Evolutionary conservation across 2,888 invertebrate species (phyloP).

Genomic region (Pyrrhosoma nymphula): DNA sequence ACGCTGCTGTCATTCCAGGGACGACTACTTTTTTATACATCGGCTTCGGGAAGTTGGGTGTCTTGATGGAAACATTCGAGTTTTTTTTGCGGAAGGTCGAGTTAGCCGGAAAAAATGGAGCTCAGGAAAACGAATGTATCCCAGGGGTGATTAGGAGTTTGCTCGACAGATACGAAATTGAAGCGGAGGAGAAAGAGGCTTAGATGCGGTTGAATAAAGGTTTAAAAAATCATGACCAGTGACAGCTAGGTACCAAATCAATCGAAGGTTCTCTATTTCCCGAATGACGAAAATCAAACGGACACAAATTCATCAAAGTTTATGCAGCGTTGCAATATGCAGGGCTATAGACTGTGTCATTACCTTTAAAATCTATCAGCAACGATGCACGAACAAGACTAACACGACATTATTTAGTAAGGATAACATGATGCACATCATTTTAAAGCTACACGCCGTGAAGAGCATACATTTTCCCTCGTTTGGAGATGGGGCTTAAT

Average conservation of each 20-base stretch:
- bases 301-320: neutral
- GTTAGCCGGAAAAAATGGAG: neutral
- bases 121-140: neutral
- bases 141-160: neutral
- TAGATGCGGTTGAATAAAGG: no score
- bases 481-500: no score
- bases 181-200: neutral
- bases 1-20: neutral
- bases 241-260: neutral
- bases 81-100: neutral
- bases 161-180: neutral
- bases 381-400: no score
- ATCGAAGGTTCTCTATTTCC: neutral
- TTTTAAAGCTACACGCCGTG: no score
- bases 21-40: neutral
- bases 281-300: neutral
- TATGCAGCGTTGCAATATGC: no score
- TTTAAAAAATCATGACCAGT: neutral
- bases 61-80: neutral
- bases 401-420: no score
- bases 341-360: no score
- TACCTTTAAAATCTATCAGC: no score
- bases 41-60: constrained; percentile 4
- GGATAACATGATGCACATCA: no score
- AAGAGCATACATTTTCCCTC: no score